Percentiles rank a stretch among this genome's conserved stretches.
These are phyloP conservation scores for Eubasilissa regina DNA, from an alignment of 1,140 invertebrate species.

Conservation along the genomic window DNA sequence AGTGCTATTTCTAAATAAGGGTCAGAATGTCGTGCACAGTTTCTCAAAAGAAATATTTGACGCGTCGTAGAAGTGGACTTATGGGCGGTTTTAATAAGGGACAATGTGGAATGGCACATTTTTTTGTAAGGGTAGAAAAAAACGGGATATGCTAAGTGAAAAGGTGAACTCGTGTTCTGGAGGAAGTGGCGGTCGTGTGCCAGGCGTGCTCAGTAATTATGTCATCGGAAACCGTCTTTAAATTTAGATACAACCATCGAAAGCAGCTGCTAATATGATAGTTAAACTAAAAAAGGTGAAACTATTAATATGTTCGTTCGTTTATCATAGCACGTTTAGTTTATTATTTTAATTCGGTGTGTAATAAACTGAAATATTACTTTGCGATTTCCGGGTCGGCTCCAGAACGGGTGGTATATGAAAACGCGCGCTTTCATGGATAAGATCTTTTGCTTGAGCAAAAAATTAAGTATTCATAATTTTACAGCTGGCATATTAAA, in stretches of 20 bases:
- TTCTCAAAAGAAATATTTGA: background rate
- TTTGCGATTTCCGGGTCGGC: background rate
- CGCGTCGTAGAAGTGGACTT: conserved; percentile 11
- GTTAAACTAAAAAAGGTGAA: background rate
- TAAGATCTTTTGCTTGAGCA: conserved; percentile 13
- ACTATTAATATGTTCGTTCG: background rate
- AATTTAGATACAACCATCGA: background rate
- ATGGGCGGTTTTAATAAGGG: conserved; percentile 35
- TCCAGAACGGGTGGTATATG: conserved; percentile 16
- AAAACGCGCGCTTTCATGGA: conserved; percentile 8
- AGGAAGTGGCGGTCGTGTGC: conserved; percentile 37
- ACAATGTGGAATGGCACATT: conserved; percentile 21
- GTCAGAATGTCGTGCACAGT: background rate
- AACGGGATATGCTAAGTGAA: conserved; percentile 56
- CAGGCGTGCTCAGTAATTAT: conserved; percentile 49
- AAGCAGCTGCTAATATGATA: background rate
- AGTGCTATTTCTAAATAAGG: background rate
- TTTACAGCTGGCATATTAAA: conserved; percentile 24
- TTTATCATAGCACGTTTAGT: background rate
- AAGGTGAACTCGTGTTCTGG: conserved; percentile 28
- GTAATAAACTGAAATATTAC: background rate
- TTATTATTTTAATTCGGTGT: background rate
- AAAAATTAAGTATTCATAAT: conserved; percentile 23
- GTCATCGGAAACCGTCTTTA: conserved; percentile 48
- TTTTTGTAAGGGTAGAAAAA: conserved; percentile 33